Conservation (phyloP, 2,888 invertebrate genomes). For the Tigriopus californicus region DNA sequence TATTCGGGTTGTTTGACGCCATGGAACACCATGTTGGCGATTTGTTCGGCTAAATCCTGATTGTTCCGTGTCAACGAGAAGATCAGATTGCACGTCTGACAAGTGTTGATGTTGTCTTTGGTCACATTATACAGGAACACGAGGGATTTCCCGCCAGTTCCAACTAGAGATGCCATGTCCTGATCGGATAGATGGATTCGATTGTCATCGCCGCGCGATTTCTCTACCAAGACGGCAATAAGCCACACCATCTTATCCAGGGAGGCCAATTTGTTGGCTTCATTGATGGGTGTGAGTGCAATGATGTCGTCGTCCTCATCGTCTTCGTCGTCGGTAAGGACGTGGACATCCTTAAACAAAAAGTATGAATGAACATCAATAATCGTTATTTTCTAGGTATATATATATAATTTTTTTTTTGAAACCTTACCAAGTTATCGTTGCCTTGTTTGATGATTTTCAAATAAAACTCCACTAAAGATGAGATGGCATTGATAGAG, state of each 20-base stretch:
- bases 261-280: slow-evolving; percentile 70
- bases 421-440: neutral
- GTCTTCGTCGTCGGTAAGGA: slow-evolving; percentile 44
- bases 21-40: slow-evolving; percentile 73
- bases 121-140: slow-evolving; percentile 88
- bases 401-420: too few species aligned
- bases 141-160: slow-evolving; percentile 43
- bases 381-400: too few species aligned
- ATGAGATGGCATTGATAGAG: slow-evolving; percentile 65
- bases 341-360: neutral
- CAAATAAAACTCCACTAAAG: slow-evolving; percentile 77
- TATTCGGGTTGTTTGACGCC: slow-evolving; percentile 80
- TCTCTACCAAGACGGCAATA: slow-evolving; percentile 68
- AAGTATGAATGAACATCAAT: too few species aligned
- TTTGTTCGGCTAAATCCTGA: slow-evolving; percentile 65
- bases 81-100: slow-evolving; percentile 74
- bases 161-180: slow-evolving; percentile 8
- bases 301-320: slow-evolving; percentile 48
- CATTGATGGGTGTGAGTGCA: slow-evolving; percentile 37
- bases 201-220: slow-evolving; percentile 56
- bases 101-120: slow-evolving; percentile 73
- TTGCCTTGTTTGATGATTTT: slow-evolving; percentile 4
- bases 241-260: slow-evolving; percentile 87
- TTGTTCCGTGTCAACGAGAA: slow-evolving; percentile 81
- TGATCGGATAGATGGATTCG: slow-evolving; percentile 33